Evolutionary conservation across 2,113 vertebrate genomes (phyloP).

Genomic region (Taxidea taxus): DNA sequence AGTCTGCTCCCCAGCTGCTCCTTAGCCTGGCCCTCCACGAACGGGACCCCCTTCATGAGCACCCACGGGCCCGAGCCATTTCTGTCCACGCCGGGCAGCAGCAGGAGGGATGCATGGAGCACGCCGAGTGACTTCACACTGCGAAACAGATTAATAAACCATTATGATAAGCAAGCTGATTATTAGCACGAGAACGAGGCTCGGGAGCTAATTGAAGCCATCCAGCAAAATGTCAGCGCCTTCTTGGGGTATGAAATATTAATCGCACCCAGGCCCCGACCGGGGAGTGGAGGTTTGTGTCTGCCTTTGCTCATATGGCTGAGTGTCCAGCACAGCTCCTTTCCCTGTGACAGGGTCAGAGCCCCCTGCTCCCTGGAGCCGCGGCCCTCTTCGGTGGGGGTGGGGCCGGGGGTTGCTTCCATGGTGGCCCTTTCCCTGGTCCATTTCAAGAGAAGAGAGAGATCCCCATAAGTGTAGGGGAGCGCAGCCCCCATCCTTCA

Average conservation of each 20-base stretch:
- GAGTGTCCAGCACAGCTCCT: background rate
- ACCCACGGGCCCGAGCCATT: constrained; percentile 79
- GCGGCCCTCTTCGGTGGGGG: background rate
- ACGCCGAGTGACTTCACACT: constrained; percentile 67
- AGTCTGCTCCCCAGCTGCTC: background rate
- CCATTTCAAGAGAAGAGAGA: background rate
- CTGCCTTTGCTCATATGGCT: constrained; percentile 1
- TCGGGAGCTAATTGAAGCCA: constrained; percentile 84
- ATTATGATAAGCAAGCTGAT: constrained; percentile 84
- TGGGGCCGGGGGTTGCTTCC: accelerated
- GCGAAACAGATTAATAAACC: constrained; percentile 84
- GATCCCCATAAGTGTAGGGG: accelerated
- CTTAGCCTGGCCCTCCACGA: constrained; percentile 43
- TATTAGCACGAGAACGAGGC: constrained; percentile 80
- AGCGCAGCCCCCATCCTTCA: background rate
- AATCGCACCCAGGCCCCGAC: constrained; percentile 61
- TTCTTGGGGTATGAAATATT: constrained; percentile 81
- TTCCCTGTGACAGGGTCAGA: background rate
- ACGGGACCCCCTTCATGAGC: constrained; percentile 71
- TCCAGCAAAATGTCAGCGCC: constrained; percentile 84
- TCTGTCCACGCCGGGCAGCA: constrained; percentile 79
- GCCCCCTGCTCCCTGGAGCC: accelerated
- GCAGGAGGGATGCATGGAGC: constrained; percentile 73
- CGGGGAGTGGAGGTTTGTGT: constrained; percentile 55
- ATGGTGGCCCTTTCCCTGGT: background rate